Evolutionary conservation across 2,113 vertebrate genomes (phyloP), one percentile per base, ranked within the genome.

Genomic region (Xiphorhynchus elegans): DNA sequence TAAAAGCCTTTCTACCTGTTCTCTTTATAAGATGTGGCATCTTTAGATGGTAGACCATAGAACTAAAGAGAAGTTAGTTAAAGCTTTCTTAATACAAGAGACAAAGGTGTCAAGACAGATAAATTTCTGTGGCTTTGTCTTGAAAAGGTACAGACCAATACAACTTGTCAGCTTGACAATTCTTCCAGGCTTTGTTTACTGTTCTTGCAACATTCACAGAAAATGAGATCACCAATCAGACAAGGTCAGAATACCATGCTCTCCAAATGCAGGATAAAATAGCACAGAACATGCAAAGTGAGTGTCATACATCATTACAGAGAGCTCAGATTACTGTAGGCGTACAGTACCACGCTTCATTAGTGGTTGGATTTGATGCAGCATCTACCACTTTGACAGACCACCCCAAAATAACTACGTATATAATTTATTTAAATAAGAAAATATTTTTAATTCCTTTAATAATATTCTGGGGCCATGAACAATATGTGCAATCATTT

Each of bases 81-180:
- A 91, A 60, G 17, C 33, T 93, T 89, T 87, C 73, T 87, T 95
- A 89, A 91, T 44, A 83, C 44, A 83, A 82, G 66, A 93, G 88
- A 86, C 83, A 91, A 93, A 91, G 67, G 93, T 95, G 95, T 93
- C 94, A 95, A 70, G 73, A 76, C 50, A 90, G 46, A 95, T 97
- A 94, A 85, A 87, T 87, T 94, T 89, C 72, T 76, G 28, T 84
- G 62, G 50, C 76, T 60, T 81, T 83, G 87, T 88, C 92, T 87
- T 95, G 90, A 96, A 95, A 93, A 93, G 94, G 49, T 88, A 74
- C 24, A 58, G 56, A 69, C 72, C 67, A 64, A 94, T 37, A 66
- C 5, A 72, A 79, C n/a, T 59, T 82, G 94, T 75, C 93, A 93
- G 90, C 62, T 73, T 95, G 95, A 94, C 90, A 92, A 59, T 42